phyloP scores from a whole-genome alignment of 2,113 vertebrate species.

The Anhinga anhinga region DNA sequence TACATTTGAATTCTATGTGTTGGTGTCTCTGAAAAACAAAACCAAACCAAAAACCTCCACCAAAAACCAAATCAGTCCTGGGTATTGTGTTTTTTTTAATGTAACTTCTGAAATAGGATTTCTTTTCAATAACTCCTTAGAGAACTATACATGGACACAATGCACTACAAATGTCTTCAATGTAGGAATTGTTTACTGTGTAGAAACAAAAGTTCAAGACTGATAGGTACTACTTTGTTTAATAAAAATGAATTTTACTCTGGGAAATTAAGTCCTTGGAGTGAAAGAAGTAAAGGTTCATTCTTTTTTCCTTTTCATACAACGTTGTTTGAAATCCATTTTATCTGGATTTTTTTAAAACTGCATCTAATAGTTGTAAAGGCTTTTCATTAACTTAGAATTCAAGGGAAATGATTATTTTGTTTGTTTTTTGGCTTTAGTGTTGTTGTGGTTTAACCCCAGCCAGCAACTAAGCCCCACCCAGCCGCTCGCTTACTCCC shows the following conservation, averaged over 20 bases:
- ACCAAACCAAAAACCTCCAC: not conserved
- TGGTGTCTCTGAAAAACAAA: not conserved
- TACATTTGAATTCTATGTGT: rapidly evolving
- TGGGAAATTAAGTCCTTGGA: not conserved
- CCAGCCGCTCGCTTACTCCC: too few species aligned
- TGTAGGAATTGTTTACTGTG: not conserved
- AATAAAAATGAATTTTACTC: not conserved
- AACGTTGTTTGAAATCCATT: not conserved
- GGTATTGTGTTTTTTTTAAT: not conserved
- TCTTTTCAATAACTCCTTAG: not conserved
- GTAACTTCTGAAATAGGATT: not conserved
- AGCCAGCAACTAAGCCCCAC: too few species aligned
- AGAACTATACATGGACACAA: not conserved
- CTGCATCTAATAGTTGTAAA: not conserved
- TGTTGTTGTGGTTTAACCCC: too few species aligned
- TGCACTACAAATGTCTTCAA: not conserved
- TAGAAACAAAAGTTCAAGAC: not conserved
- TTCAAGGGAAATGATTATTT: not conserved
- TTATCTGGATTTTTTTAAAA: not conserved
- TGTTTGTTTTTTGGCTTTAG: not conserved
- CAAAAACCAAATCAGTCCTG: not conserved
- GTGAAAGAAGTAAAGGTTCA: not conserved
- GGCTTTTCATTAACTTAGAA: not conserved
- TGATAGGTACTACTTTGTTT: not conserved
- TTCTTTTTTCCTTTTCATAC: not conserved